Percentiles rank a stretch among this genome's conserved stretches.
Evolutionary conservation across 2,113 vertebrate species (phyloP).

Genomic region (human (Homo sapiens)): DNA sequence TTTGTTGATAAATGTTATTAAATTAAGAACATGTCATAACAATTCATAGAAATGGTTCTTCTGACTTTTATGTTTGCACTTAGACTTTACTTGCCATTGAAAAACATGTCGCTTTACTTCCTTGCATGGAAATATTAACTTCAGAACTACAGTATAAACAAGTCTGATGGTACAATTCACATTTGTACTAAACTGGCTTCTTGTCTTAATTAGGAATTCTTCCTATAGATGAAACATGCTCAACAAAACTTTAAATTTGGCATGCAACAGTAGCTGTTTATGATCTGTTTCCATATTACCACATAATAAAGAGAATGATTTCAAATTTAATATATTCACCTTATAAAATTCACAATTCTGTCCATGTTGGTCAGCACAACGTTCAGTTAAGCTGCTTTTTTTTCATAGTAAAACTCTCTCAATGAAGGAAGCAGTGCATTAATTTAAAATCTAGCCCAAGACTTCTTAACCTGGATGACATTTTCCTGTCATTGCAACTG

Average conservation of each 20-base stretch:
- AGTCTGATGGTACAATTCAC: background rate
- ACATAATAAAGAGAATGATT: background rate
- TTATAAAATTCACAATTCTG: background rate
- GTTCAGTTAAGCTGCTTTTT: background rate
- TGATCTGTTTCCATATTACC: background rate
- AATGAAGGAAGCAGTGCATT: background rate
- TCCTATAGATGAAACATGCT: background rate
- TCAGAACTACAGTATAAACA: background rate
- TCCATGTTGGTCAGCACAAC: background rate
- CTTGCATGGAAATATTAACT: background rate
- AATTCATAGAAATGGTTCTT: background rate
- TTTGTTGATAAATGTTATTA: background rate
- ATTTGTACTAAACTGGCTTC: background rate
- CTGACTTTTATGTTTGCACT: background rate
- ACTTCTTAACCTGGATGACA: background rate
- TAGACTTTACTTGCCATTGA: background rate
- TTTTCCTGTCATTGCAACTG: background rate
- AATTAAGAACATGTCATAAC: background rate
- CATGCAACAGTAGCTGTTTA: background rate
- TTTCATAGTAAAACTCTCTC: background rate
- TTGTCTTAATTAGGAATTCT: background rate
- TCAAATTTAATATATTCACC: background rate
- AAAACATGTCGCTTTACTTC: background rate
- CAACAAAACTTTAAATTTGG: background rate
- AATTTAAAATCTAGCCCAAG: background rate